Base-by-base conservation (phyloP, 2,113 vertebrate species). In the Amia ocellicauda region DNA sequence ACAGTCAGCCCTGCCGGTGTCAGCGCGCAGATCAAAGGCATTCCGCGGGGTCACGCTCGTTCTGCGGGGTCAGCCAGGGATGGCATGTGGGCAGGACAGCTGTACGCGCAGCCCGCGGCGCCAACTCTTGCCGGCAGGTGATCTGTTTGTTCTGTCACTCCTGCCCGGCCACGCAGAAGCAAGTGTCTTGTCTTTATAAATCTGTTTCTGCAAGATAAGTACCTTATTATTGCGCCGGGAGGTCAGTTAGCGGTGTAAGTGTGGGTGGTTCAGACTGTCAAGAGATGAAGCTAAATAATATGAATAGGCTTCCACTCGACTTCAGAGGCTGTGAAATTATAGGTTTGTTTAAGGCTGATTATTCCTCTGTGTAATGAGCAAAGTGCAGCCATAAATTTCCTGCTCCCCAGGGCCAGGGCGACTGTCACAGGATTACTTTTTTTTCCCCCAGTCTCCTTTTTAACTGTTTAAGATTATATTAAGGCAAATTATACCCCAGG, bases 401-500 rank as follows among this genome's bases (percentile, higher is more conserved):
- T 65, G 51, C 41, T 69, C 60, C 74, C 76, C 49, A 45, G 73
- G 77, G 79, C 78, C 73, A 62, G 45, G 59, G 68, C 56, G 62
- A 59, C 41, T 55, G 59, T 72, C 69, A 69, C 20, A 60, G 61
- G 66, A 64, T 66, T 68, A 59, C 63, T 52, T 26, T 31, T 67
- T 58, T 68, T 72, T 74, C 70, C 69, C 66, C 60, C 70, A 59
- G 62, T 70, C 58, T 59, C 70, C 67, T 76, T 76, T 78, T 57
- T 56, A 74, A 73, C 69, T 55, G 60, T 62, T 63, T 47, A 78
- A 67, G 68, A 73, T 78, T 66, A 73, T 79, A 74, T 80, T 83
- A 78, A 83, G 78, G 72, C 73, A 78, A 83, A 82, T 81, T 72
- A 80, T 74, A 81, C 76, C 75, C 74, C 64, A 69, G 68, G 66